These are phyloP conservation scores for Parascotia fuliginaria DNA, from an alignment of 2,888 invertebrate genomes.

Conservation along the genomic window DNA sequence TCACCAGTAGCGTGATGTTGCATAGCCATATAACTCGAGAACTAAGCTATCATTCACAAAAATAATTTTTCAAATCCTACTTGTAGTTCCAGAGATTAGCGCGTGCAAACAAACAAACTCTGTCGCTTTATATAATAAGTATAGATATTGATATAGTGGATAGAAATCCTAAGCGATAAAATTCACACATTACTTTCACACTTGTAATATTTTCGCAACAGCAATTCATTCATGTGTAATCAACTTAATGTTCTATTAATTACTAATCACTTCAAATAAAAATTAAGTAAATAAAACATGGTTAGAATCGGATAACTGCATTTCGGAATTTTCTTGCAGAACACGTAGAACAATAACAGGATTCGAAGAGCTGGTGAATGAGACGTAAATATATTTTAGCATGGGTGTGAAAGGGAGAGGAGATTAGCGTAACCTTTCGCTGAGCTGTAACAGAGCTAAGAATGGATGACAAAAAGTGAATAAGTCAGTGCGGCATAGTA, in stretches of 20 bases:
- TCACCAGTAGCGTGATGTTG: too few relatives aligned
- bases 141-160: too few relatives aligned
- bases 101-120: too few relatives aligned
- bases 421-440: constrained; percentile 76
- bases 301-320: constrained; percentile 41
- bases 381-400: constrained; percentile 49
- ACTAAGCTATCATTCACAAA: too few relatives aligned
- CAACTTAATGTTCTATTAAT: constrained; percentile 1
- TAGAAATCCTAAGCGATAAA: background rate
- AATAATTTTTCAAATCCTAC: too few relatives aligned
- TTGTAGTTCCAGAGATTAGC: too few relatives aligned
- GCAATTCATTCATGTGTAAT: background rate
- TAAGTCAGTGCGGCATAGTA: constrained; percentile 77
- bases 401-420: constrained; percentile 57
- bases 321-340: constrained; percentile 64
- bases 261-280: background rate
- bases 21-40: too few relatives aligned
- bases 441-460: constrained; percentile 69
- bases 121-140: too few relatives aligned
- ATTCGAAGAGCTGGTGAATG: constrained; percentile 58
- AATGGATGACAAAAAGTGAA: constrained; percentile 77
- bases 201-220: background rate
- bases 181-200: background rate
- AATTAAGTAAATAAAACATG: background rate
- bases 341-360: constrained; percentile 81